Evolutionary conservation across 2,888 invertebrate genomes (phyloP).

Genomic region (Deladenus siricidicola): DNA sequence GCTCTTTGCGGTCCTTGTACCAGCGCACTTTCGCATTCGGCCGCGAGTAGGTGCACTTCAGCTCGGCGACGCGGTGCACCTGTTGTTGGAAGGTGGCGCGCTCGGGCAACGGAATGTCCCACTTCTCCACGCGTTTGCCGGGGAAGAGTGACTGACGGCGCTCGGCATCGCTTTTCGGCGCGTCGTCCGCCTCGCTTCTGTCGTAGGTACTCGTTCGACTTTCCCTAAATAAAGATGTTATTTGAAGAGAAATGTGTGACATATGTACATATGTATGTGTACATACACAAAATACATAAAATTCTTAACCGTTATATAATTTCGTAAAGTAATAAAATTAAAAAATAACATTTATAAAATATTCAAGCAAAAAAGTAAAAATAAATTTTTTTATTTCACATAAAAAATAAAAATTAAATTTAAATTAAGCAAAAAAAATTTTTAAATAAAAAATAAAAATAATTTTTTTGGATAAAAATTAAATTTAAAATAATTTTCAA

Average conservation of each 20-base stretch:
- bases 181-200: constrained; percentile 26
- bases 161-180: constrained; percentile 30
- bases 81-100: constrained; percentile 49
- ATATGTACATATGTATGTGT: no score
- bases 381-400: constrained; percentile 3
- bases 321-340: no score
- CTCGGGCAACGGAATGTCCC: constrained; percentile 44
- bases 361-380: background rate
- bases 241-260: no score
- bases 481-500: no score
- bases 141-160: constrained; percentile 46
- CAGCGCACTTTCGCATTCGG: constrained; percentile 64
- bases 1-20: constrained; percentile 53
- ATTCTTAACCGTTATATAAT: no score
- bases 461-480: no score
- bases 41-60: constrained; percentile 90
- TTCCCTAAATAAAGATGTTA: constrained; percentile 7
- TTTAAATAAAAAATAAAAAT: no score
- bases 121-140: constrained; percentile 49
- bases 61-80: constrained; percentile 85
- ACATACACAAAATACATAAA: no score
- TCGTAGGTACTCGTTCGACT: constrained; percentile 15
- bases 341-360: no score
- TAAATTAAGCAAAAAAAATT: no score
- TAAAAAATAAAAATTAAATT: background rate